Conservation (phyloP, 2,888 invertebrate genomes). For the Cephonodes hylas region DNA sequence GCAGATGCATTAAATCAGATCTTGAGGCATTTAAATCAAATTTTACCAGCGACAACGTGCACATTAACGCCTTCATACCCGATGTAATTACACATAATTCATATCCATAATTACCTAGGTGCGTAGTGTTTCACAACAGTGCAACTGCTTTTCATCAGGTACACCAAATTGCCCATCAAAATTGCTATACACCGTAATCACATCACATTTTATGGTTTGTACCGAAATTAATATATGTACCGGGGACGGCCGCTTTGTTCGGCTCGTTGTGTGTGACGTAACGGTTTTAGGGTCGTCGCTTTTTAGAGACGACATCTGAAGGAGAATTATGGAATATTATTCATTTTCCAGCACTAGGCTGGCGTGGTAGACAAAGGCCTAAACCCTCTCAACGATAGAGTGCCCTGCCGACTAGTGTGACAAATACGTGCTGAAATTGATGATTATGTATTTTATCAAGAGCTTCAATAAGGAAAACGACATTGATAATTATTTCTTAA, state of each 20-base stretch:
- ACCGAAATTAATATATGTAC: conserved; percentile 13
- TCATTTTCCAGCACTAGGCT: too few relatives aligned
- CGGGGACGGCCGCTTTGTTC: background rate
- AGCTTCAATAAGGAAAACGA: too few relatives aligned
- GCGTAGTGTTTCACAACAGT: conserved; percentile 5
- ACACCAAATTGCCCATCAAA: conserved; percentile 17
- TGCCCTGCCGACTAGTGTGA: too few relatives aligned
- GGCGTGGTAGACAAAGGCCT: too few relatives aligned
- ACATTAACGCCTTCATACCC: background rate
- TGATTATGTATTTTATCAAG: too few relatives aligned
- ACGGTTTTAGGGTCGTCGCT: background rate
- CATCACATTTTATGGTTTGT: conserved; percentile 13
- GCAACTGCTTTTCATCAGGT: conserved; percentile 15
- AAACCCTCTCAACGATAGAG: too few relatives aligned
- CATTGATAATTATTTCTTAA: too few relatives aligned
- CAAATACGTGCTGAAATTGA: too few relatives aligned
- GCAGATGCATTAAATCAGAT: background rate
- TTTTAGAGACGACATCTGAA: too few relatives aligned
- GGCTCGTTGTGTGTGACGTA: background rate
- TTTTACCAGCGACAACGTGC: background rate
- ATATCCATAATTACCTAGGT: conserved; percentile 1
- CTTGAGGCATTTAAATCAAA: background rate
- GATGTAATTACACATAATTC: background rate
- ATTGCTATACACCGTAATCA: conserved; percentile 32
- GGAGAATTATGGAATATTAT: too few relatives aligned